Percentiles rank a stretch among this genome's conserved stretches.
phyloP scores from a whole-genome alignment of 2,888 invertebrate genomes.

The Arenicola marina region DNA sequence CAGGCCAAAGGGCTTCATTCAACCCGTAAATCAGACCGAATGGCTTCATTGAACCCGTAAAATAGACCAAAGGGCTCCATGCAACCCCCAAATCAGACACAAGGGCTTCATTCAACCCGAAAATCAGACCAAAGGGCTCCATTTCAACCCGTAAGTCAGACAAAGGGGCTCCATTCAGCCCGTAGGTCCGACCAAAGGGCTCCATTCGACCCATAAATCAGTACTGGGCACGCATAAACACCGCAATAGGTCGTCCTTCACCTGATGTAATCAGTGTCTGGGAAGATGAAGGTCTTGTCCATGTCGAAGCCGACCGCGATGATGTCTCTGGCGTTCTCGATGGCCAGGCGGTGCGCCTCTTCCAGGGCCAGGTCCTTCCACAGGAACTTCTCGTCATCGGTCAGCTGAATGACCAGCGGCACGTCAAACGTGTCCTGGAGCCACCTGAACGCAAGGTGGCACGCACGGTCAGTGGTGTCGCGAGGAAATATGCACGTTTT shows the following conservation, averaged over 20 bases:
- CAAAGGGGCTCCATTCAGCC: too few relatives aligned
- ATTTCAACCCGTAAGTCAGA: neutral
- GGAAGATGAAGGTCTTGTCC: constrained; percentile 96
- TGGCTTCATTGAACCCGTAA: too few relatives aligned
- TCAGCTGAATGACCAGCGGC: constrained; percentile 93
- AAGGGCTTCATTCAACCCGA: too few relatives aligned
- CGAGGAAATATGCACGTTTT: neutral
- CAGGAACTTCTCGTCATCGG: constrained; percentile 97
- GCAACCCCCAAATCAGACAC: too few relatives aligned
- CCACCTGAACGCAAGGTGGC: constrained; percentile 70
- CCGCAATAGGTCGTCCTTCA: too few relatives aligned
- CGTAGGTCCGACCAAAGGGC: too few relatives aligned
- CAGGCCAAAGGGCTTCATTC: too few relatives aligned
- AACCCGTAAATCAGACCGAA: too few relatives aligned
- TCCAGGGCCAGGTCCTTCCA: constrained; percentile 95
- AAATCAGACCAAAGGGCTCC: neutral
- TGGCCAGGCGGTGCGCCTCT: constrained; percentile 79
- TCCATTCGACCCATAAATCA: too few relatives aligned
- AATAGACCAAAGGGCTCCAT: too few relatives aligned
- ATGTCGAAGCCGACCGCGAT: constrained; percentile 94
- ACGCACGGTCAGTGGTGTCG: neutral
- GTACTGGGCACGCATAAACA: too few relatives aligned
- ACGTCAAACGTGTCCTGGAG: constrained; percentile 95
- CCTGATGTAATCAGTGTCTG: constrained; percentile 93
- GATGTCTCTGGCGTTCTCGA: constrained; percentile 96